phyloP scores from a whole-genome alignment of 2,113 vertebrate species.

The Chitala chitala region DNA sequence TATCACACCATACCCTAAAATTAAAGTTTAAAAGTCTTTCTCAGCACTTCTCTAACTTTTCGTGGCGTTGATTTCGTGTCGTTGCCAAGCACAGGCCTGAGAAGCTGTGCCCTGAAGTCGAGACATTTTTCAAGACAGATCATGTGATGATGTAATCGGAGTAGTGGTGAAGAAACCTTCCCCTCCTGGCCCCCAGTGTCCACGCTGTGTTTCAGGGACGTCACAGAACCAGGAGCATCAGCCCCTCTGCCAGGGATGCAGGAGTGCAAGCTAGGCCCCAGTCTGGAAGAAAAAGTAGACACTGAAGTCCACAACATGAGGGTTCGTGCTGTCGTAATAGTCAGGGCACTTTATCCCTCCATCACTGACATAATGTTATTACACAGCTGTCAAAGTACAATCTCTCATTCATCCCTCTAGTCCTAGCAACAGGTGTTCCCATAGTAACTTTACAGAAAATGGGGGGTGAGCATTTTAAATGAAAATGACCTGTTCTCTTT shows the following conservation, averaged over 20 bases:
- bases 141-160: too few relatives aligned
- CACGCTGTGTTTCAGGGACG: background rate
- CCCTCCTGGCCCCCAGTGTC: too few relatives aligned
- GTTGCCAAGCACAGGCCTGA: background rate
- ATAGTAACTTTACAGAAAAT: conserved; percentile 28
- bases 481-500: conserved; percentile 23
- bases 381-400: conserved; percentile 27
- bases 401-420: conserved; percentile 16
- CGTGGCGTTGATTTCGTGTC: background rate
- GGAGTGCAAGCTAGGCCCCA: background rate
- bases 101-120: too few relatives aligned
- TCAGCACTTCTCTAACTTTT: background rate
- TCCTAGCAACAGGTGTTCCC: conserved; percentile 33
- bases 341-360: conserved; percentile 27
- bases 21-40: background rate
- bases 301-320: conserved; percentile 24
- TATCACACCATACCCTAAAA: background rate
- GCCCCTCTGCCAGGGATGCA: background rate
- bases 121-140: too few relatives aligned
- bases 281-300: conserved; percentile 6
- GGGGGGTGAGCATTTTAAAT: background rate
- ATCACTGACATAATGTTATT: conserved; percentile 18
- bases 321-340: conserved; percentile 31
- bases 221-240: background rate
- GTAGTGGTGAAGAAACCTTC: too few relatives aligned